A percentile compares a stretch with the other conserved stretches of the same genome.
Conservation (phyloP, 2,797 vertebrate genomes). For the Argyrosomus regius region DNA sequence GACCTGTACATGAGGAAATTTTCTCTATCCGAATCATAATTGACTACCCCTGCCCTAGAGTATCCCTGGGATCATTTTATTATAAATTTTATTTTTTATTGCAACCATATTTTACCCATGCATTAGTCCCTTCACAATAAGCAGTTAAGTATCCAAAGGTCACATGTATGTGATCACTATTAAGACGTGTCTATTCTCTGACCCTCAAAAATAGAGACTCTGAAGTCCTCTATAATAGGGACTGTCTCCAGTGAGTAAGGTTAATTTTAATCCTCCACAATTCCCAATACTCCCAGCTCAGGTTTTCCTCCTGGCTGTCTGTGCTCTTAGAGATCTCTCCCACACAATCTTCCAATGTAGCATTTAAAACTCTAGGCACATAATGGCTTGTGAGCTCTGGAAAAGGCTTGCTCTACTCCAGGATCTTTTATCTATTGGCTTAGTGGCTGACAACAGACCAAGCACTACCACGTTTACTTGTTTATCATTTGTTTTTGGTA, state of each 20-base stretch:
- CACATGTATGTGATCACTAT: too few species aligned
- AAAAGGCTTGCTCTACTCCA: not conserved
- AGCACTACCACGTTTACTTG: not conserved
- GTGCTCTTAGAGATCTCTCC: not conserved
- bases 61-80: too few species aligned
- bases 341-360: not conserved
- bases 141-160: too few species aligned
- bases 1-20: too few species aligned
- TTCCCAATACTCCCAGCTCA: not conserved
- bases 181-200: not conserved
- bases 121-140: too few species aligned
- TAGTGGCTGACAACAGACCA: not conserved
- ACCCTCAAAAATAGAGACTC: not conserved
- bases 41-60: too few species aligned
- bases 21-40: too few species aligned
- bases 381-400: not conserved
- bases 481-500: not conserved
- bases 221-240: not conserved
- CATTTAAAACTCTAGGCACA: not conserved
- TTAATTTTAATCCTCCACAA: not conserved
- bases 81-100: too few species aligned
- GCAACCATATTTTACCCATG: too few species aligned
- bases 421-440: not conserved
- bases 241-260: not conserved
- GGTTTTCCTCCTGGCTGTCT: not conserved